Percentiles rank a stretch among this genome's conserved stretches.
Evolutionary conservation across 2,797 vertebrate genomes (phyloP).

Genomic region (Chanos chanos): DNA sequence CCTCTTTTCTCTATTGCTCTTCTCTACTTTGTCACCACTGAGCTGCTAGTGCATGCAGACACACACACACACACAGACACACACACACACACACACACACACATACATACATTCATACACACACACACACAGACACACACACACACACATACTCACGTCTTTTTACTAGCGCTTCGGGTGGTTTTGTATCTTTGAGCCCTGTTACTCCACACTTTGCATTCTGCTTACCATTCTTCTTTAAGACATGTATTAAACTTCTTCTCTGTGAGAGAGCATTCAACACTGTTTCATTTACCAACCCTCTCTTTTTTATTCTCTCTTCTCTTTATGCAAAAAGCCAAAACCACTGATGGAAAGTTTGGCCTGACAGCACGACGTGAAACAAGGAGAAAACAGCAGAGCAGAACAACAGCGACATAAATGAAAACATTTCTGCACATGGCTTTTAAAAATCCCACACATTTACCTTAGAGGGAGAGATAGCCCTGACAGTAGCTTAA

Average conservation of each 20-base stretch:
- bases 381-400: slow-evolving; percentile 20
- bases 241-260: slow-evolving; percentile 32
- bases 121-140: slow-evolving; percentile 6
- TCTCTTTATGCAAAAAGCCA: slow-evolving; percentile 30
- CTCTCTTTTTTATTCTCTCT: slow-evolving; percentile 17
- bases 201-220: slow-evolving; percentile 26
- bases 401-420: slow-evolving; percentile 3
- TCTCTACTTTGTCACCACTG: slow-evolving; percentile 46
- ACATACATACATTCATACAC: slow-evolving; percentile 6
- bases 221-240: slow-evolving; percentile 12
- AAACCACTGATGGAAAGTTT: slow-evolving; percentile 40
- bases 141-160: slow-evolving; percentile 23
- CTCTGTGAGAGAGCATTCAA: neutral
- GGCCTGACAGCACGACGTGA: slow-evolving; percentile 39
- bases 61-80: slow-evolving; percentile 1
- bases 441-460: slow-evolving; percentile 27
- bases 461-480: slow-evolving; percentile 41
- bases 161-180: slow-evolving; percentile 38
- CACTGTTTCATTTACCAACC: slow-evolving; percentile 19
- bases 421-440: slow-evolving; percentile 23
- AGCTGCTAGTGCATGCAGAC: slow-evolving; percentile 29
- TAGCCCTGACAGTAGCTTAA: slow-evolving; percentile 39
- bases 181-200: slow-evolving; percentile 41
- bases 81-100: slow-evolving; percentile 9
- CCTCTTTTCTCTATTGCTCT: slow-evolving; percentile 50